Conservation (phyloP, 1,140 invertebrate genomes). For the Listronotus bonariensis region DNA sequence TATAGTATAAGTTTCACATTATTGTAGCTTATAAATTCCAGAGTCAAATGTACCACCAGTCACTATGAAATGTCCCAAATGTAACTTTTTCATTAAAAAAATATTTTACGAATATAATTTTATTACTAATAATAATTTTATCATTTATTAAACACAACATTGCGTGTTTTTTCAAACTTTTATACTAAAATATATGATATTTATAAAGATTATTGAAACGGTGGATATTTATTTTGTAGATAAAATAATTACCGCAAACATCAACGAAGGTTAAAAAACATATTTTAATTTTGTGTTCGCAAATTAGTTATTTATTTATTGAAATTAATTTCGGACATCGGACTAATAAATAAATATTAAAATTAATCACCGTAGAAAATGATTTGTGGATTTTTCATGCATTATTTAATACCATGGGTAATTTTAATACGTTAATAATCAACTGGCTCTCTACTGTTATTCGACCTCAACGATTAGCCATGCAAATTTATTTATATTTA, state of each 20-base stretch:
- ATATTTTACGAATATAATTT: no score
- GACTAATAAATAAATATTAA: constrained; percentile 30
- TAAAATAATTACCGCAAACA: constrained; percentile 8
- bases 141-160: no score
- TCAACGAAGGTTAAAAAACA: neutral
- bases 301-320: constrained; percentile 27
- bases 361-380: constrained; percentile 26
- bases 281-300: constrained; percentile 6
- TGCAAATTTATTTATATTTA: constrained; percentile 29
- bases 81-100: no score
- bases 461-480: constrained; percentile 18
- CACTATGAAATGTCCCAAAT: no score
- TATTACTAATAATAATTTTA: no score
- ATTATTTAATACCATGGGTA: constrained; percentile 17
- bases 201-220: no score
- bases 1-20: no score
- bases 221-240: no score
- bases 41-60: no score
- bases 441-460: constrained; percentile 6
- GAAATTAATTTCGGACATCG: constrained; percentile 25
- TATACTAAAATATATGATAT: no score
- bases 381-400: constrained; percentile 25
- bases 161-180: no score
- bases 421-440: constrained; percentile 30
- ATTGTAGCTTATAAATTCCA: no score